Conservation (phyloP, 2,113 vertebrate genomes). For the Argyrosomus japonicus region DNA sequence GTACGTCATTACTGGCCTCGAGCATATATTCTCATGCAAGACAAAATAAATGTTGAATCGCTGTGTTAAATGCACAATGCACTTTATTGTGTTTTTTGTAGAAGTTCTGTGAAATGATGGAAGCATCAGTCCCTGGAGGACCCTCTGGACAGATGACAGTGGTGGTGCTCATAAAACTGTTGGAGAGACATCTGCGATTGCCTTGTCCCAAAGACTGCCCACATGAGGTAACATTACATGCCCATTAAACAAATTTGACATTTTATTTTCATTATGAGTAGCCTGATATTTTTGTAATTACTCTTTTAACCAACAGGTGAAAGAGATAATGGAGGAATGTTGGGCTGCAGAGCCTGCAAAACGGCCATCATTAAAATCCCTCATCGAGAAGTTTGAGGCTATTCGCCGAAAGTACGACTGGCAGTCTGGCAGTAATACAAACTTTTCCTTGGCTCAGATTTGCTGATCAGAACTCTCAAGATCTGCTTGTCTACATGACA, state of each 20-base stretch:
- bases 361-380: slow-evolving; percentile 86
- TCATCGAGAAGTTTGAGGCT: slow-evolving; percentile 82
- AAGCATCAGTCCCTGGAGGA: slow-evolving; percentile 47
- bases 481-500: slow-evolving; percentile 10
- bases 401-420: slow-evolving; percentile 69
- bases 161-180: slow-evolving; percentile 84
- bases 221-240: slow-evolving; percentile 82
- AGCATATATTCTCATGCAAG: not conserved
- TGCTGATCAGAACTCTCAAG: slow-evolving; percentile 54
- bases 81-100: slow-evolving; percentile 56
- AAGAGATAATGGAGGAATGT: slow-evolving; percentile 88
- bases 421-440: slow-evolving; percentile 66
- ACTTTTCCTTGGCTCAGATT: slow-evolving; percentile 76
- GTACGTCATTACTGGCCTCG: slow-evolving; percentile 74
- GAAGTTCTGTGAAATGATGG: slow-evolving; percentile 91
- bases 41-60: not conserved
- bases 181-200: slow-evolving; percentile 86
- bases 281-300: not conserved
- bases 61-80: slow-evolving; percentile 1
- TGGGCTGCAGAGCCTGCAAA: slow-evolving; percentile 85
- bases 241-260: not conserved
- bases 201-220: slow-evolving; percentile 88
- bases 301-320: slow-evolving; percentile 65
- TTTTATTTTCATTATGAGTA: not conserved
- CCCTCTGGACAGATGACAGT: slow-evolving; percentile 85